These are phyloP conservation scores for Sebastes goodei DNA, from an alignment of 2,797 vertebrate genomes.

Conservation along the genomic window DNA sequence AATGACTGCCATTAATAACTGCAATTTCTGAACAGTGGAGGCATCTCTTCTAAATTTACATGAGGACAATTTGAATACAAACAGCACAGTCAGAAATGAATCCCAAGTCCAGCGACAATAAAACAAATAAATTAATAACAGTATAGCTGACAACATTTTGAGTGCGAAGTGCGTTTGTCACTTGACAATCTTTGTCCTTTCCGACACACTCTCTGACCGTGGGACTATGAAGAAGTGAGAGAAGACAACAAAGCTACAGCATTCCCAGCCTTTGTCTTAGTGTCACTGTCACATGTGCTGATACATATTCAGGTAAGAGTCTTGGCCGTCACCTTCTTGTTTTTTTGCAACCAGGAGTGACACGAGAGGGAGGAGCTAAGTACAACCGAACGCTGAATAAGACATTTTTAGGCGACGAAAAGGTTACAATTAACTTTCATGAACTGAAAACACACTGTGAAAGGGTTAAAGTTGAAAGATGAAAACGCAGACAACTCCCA, in stretches of 20 bases:
- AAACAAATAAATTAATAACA: neutral
- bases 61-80: neutral
- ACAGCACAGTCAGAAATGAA: neutral
- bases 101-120: neutral
- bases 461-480: too few species aligned
- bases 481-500: too few species aligned
- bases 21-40: neutral
- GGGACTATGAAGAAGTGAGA: neutral
- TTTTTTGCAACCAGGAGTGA: too few species aligned
- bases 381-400: too few species aligned
- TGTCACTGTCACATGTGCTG: too few species aligned
- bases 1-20: neutral
- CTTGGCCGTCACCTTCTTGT: too few species aligned
- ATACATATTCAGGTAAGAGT: too few species aligned
- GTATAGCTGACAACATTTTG: neutral
- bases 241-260: neutral
- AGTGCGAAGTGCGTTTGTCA: neutral
- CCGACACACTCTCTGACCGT: neutral
- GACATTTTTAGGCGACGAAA: too few species aligned
- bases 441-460: too few species aligned
- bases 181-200: neutral
- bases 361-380: too few species aligned
- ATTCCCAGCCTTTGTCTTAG: neutral
- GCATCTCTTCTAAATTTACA: neutral
- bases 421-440: too few species aligned